A percentile compares a stretch with the other conserved stretches of the same genome.
These are phyloP conservation scores for Speoplatyrhinus poulsoni DNA, from an alignment of 2,113 vertebrate genomes.

Conservation along the genomic window DNA sequence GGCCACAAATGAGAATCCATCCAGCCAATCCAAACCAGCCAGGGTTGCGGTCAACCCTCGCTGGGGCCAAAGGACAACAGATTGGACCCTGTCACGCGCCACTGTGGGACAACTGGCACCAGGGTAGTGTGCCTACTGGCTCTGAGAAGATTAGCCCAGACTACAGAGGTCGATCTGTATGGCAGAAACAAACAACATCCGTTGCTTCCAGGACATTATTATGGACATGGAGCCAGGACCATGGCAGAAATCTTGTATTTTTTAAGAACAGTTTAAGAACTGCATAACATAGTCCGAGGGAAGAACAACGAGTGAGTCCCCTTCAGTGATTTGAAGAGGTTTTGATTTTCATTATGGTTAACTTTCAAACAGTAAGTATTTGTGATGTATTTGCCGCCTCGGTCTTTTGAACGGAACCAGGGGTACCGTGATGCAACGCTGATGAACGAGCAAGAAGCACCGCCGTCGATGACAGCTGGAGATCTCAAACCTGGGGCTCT, in stretches of 20 bases:
- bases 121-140: constrained; percentile 24
- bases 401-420: constrained; percentile 43
- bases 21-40: constrained; percentile 14
- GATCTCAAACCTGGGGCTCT: constrained; percentile 22
- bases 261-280: constrained; percentile 43
- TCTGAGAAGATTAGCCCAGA: constrained; percentile 3
- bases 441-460: constrained; percentile 51
- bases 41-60: constrained; percentile 35
- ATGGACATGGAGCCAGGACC: constrained; percentile 6
- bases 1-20: constrained; percentile 31
- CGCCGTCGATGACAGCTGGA: constrained; percentile 42
- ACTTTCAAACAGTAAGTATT: constrained; percentile 45
- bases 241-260: constrained; percentile 27
- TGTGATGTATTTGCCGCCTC: constrained; percentile 45
- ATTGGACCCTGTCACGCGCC: constrained; percentile 20
- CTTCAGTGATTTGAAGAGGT: constrained; percentile 43
- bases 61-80: constrained; percentile 25
- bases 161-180: constrained; percentile 35
- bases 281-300: constrained; percentile 37
- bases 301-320: constrained; percentile 34
- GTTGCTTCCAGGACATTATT: constrained; percentile 37
- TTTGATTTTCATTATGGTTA: constrained; percentile 54
- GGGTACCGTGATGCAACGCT: constrained; percentile 31
- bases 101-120: constrained; percentile 19
- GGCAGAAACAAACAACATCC: constrained; percentile 2